phyloP scores from a whole-genome alignment of 2,888 invertebrate genomes.

The Drosophila setosimentum region DNA sequence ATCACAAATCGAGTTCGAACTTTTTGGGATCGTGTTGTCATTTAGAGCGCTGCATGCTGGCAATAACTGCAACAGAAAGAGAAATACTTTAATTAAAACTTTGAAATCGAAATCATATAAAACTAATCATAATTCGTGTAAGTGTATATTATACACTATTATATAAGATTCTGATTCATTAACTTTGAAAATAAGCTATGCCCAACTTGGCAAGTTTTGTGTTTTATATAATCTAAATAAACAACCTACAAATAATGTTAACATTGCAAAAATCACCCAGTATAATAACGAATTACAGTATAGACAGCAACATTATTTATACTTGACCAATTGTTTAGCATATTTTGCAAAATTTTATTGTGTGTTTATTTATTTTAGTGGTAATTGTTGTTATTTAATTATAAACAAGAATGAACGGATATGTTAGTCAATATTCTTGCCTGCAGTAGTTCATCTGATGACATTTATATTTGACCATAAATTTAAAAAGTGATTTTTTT shows the following conservation, averaged over 20 bases:
- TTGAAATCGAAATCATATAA: background rate
- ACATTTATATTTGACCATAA: background rate
- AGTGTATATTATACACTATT: too few relatives aligned
- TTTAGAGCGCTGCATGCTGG: constrained; percentile 81
- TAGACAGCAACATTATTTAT: background rate
- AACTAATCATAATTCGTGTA: background rate
- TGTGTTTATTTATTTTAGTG: background rate
- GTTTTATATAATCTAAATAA: background rate
- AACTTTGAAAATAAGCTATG: background rate
- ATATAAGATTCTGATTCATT: background rate
- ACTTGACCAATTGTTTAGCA: background rate
- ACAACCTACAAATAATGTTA: background rate
- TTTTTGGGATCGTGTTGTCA: constrained; percentile 75
- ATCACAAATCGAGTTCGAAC: constrained; percentile 81
- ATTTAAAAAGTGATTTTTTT: background rate
- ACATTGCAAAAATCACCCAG: too few relatives aligned
- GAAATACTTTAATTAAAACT: constrained; percentile 2
- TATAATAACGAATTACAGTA: background rate
- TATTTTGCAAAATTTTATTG: background rate
- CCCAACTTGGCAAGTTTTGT: background rate
- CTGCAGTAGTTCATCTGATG: background rate
- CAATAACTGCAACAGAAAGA: constrained; percentile 63
- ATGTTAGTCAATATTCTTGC: background rate
- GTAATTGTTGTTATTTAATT: background rate
- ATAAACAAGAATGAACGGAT: background rate